A percentile compares a stretch with the other conserved stretches of the same genome.
These are phyloP conservation scores for Drosophila falleni DNA, from an alignment of 2,888 invertebrate species.

Conservation along the genomic window DNA sequence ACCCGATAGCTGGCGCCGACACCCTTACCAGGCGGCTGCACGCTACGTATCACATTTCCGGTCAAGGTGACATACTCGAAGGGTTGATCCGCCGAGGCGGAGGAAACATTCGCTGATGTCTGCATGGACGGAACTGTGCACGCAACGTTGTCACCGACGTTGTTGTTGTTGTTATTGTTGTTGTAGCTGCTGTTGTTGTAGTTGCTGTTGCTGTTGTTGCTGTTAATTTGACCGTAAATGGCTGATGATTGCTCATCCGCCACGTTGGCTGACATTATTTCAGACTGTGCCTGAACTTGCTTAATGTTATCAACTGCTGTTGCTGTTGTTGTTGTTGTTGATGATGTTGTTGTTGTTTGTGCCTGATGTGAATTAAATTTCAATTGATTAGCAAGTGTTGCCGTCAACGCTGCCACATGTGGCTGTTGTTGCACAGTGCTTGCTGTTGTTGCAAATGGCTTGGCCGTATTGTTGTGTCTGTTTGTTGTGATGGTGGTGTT, in stretches of 20 bases:
- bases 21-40: slow-evolving; percentile 85
- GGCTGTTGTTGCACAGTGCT: slow-evolving; percentile 58
- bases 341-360: slow-evolving; percentile 44
- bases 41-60: slow-evolving; percentile 85
- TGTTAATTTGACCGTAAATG: slow-evolving; percentile 69
- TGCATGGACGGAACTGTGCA: slow-evolving; percentile 43
- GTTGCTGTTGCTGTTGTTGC: slow-evolving; percentile 44
- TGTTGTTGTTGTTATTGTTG: slow-evolving; percentile 28
- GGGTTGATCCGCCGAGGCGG: slow-evolving; percentile 68
- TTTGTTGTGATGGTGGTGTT: slow-evolving; percentile 48
- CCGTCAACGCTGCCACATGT: slow-evolving; percentile 78
- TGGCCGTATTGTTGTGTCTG: slow-evolving; percentile 53
- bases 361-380: slow-evolving; percentile 84
- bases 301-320: slow-evolving; percentile 32
- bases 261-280: slow-evolving; percentile 64
- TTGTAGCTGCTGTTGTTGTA: slow-evolving; percentile 37
- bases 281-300: slow-evolving; percentile 32
- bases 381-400: slow-evolving; percentile 83
- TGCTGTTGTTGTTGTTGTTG: slow-evolving; percentile 38
- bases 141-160: slow-evolving; percentile 35
- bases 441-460: slow-evolving; percentile 45
- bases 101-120: slow-evolving; percentile 35
- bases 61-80: slow-evolving; percentile 85
- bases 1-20: slow-evolving; percentile 83
- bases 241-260: slow-evolving; percentile 73